Evolutionary conservation across 2,797 vertebrate species (phyloP), one percentile per base, ranked within the genome.

Genomic region (Phoeniculus purpureus): DNA sequence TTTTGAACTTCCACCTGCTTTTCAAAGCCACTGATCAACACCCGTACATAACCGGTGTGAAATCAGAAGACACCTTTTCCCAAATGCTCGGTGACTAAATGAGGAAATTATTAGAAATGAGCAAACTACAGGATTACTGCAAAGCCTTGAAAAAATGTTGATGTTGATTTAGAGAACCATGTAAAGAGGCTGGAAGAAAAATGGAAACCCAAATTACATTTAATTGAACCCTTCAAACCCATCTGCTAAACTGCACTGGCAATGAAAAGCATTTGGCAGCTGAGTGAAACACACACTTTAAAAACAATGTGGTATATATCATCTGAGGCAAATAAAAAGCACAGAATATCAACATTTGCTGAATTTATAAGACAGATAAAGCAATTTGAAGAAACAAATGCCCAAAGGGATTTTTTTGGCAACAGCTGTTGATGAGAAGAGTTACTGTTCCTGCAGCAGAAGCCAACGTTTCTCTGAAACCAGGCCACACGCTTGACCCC

Each of bases 251-350:
- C 84, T 88, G 91, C 65, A 80, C 27, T 94, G 81, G 73, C 94
- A 96, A 94, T 81, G 82, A 95, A 94, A 96, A 91, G 79, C 86
- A 96, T 60, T 91, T 94, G 81, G 93, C 90, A 95, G 61, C 85
- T 70, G 94, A 93, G 55, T 71, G 85, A 96, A 93, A 96, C 14
- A 68, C 55, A 87, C 74, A 78, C 78, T 94, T 81, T 93, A 94
- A 62, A 94, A 93, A 95, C 60, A 94, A 85, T 66, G 70, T 90
- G 81, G 62, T 89, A 84, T 89, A 40, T 60, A 95, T 94, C 80
- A 94, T 96, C 80, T 85, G 88, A 96, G 95, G 52, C 81, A 97
- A 94, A 92, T 92, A 95, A 91, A 96, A 95, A 83, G 47, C 72
- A 66, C 32, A 82, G 87, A 94, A 92, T 91, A 96, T 94, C 81